Evolutionary conservation across 2,888 invertebrate genomes (phyloP).

Genomic region (Pseudococcus viburni): DNA sequence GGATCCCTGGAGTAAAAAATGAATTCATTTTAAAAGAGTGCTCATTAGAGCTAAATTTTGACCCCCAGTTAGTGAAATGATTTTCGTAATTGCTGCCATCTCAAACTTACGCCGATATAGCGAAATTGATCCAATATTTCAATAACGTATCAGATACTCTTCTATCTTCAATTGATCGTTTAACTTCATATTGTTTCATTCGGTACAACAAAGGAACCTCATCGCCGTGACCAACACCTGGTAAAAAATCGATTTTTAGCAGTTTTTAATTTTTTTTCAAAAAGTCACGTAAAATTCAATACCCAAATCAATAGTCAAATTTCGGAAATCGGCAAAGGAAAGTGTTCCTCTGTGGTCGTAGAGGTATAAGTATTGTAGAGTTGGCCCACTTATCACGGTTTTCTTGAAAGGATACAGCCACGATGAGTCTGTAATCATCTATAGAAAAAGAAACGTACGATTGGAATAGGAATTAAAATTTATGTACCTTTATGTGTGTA

Average conservation of each 20-base stretch:
- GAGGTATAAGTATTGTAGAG: neutral
- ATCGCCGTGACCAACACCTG: constrained; percentile 6
- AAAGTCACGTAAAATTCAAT: too few relatives aligned
- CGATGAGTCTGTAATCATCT: neutral
- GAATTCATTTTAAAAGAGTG: too few relatives aligned
- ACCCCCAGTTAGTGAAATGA: too few relatives aligned
- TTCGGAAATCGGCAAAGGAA: neutral
- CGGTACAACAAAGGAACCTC: neutral
- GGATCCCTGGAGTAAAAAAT: constrained; percentile 47
- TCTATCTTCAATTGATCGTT: neutral
- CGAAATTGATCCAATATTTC: constrained; percentile 62
- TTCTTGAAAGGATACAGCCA: neutral
- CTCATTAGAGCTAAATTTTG: too few relatives aligned
- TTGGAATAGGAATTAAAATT: too few relatives aligned
- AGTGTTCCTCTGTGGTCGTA: neutral
- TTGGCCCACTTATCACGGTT: neutral
- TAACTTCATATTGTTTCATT: neutral
- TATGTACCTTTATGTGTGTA: too few relatives aligned
- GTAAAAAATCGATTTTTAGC: neutral
- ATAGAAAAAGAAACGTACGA: too few relatives aligned
- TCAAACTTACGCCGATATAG: neutral
- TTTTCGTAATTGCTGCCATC: neutral
- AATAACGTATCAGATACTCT: constrained; percentile 49
- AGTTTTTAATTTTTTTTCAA: neutral
- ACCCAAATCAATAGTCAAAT: neutral